Conservation (phyloP, 2,797 vertebrate species). For the Vespertilio murinus region DNA sequence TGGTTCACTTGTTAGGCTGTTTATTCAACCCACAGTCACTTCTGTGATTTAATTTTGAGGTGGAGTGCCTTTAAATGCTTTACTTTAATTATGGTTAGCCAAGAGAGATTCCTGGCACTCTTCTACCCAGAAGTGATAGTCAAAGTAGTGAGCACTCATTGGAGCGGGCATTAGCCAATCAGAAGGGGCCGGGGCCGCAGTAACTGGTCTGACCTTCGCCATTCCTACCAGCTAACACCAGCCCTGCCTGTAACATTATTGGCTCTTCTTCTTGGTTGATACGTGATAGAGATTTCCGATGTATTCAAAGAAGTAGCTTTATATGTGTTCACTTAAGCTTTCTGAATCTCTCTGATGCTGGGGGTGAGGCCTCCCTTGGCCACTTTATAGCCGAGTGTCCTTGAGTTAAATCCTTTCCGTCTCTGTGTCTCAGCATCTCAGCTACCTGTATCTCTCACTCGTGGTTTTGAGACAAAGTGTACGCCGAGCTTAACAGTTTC, state of each 20-base stretch:
- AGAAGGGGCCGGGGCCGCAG: background rate
- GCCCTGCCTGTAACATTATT: background rate
- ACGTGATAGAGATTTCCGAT: background rate
- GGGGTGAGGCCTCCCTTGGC: background rate
- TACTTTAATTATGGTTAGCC: constrained; percentile 44
- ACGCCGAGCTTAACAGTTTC: fast-evolving
- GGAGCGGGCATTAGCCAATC: background rate
- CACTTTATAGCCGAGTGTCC: background rate
- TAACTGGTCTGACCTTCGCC: background rate
- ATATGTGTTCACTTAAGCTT: background rate
- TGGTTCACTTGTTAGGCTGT: background rate
- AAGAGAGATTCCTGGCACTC: constrained; percentile 48
- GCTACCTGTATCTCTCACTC: background rate
- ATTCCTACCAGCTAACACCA: background rate
- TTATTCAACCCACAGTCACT: background rate
- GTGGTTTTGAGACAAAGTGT: background rate
- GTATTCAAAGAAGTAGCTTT: background rate
- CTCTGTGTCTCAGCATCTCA: background rate
- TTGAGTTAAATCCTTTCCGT: background rate
- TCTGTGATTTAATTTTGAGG: background rate
- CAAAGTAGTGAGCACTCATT: background rate
- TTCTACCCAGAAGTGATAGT: background rate
- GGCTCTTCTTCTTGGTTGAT: background rate
- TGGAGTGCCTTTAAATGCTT: constrained; percentile 57
- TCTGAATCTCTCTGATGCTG: background rate